Evolutionary conservation across 2,888 invertebrate species (phyloP).

Genomic region (Dusona sp.): DNA sequence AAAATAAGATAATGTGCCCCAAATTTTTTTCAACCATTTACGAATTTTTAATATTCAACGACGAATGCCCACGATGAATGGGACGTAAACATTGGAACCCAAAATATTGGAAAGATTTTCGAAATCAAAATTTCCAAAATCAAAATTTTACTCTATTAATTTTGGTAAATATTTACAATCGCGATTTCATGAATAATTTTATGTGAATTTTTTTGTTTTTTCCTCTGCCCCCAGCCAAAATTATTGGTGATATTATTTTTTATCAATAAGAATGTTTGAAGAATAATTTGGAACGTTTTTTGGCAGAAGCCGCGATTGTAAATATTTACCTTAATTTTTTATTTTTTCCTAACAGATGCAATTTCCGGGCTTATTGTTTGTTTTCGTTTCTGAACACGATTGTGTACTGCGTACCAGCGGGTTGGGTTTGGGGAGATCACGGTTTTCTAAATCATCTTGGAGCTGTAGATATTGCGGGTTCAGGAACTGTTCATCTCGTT

Average conservation of each 20-base stretch:
- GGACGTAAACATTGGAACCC: neutral
- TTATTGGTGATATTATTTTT: too few relatives aligned
- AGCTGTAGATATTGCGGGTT: constrained; percentile 96
- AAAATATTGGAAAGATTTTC: neutral
- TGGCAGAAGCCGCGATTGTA: too few relatives aligned
- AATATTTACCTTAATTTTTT: constrained; percentile 44
- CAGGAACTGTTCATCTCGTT: constrained; percentile 95
- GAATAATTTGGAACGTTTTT: too few relatives aligned
- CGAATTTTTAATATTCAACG: neutral
- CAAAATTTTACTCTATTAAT: neutral
- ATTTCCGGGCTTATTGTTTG: constrained; percentile 95
- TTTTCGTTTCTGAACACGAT: constrained; percentile 95
- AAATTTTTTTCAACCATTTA: neutral
- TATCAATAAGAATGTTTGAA: too few relatives aligned
- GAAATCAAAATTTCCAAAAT: neutral
- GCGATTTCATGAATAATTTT: too few relatives aligned
- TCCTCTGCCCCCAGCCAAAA: too few relatives aligned
- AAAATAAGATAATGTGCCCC: neutral
- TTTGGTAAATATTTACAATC: too few relatives aligned
- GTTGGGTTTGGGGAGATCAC: constrained; percentile 96
- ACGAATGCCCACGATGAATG: too few relatives aligned
- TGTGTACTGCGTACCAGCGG: constrained; percentile 96
- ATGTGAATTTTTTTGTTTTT: too few relatives aligned
- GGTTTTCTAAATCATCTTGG: constrained; percentile 94
- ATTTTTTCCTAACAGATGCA: constrained; percentile 87